These are phyloP conservation scores for Peromyscus californicus DNA, from an alignment of 2,113 vertebrate genomes.

Conservation along the genomic window DNA sequence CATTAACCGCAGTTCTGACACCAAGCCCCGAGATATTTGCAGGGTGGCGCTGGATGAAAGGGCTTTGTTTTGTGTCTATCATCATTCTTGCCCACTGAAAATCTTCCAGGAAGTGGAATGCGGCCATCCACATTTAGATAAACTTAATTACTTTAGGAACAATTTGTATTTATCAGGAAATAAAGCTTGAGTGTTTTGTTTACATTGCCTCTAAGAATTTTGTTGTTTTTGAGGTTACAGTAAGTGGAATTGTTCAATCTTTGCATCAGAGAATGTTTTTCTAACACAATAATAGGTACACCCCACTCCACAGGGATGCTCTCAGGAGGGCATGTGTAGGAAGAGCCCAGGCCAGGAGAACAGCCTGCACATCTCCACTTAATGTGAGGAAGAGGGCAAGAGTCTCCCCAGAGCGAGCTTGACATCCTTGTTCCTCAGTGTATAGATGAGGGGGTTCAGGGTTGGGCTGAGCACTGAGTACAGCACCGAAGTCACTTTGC, in stretches of 20 bases:
- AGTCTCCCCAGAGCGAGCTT: background rate
- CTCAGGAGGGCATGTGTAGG: background rate
- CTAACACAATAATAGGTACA: background rate
- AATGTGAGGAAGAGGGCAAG: background rate
- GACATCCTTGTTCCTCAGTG: constrained; percentile 36
- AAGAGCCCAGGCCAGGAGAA: background rate
- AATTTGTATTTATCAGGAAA: background rate
- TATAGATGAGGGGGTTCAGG: constrained; percentile 22
- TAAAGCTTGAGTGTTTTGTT: background rate
- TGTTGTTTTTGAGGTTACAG: background rate
- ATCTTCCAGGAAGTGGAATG: background rate
- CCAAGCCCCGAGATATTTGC: background rate
- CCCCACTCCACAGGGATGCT: too few species aligned
- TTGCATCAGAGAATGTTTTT: background rate
- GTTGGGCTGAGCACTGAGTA: constrained; percentile 24
- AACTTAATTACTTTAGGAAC: background rate
- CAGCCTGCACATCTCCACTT: background rate
- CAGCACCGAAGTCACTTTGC: background rate
- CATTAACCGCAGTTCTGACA: too few species aligned
- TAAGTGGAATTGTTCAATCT: too few species aligned
- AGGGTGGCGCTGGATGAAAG: background rate
- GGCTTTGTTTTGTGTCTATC: background rate
- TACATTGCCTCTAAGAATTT: background rate
- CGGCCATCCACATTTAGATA: background rate
- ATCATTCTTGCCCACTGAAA: background rate